Percentiles rank a stretch among this genome's conserved stretches.
Conservation (phyloP, 2,888 invertebrate species). For the Uloborus plumipes region DNA sequence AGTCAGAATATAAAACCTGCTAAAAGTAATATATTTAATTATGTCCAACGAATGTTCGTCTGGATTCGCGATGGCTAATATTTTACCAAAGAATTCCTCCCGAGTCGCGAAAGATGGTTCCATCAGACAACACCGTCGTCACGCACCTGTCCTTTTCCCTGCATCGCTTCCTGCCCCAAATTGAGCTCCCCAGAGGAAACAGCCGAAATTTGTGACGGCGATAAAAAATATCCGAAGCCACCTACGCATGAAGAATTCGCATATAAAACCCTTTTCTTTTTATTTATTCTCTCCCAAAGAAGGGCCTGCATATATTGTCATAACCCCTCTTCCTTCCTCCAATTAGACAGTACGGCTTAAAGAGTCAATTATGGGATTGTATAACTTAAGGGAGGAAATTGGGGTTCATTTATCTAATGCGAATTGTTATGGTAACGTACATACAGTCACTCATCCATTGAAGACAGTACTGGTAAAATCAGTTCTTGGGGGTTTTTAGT, state of each 20-base stretch:
- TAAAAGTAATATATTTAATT: too few relatives aligned
- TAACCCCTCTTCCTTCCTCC: not conserved
- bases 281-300: not conserved
- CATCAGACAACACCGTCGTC: not conserved
- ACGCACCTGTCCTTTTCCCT: slow-evolving; percentile 31
- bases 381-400: too few relatives aligned
- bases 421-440: not conserved
- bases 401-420: too few relatives aligned
- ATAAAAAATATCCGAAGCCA: slow-evolving; percentile 41
- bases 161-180: slow-evolving; percentile 36
- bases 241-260: slow-evolving; percentile 59
- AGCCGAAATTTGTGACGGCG: slow-evolving; percentile 29
- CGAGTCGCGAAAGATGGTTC: too few relatives aligned
- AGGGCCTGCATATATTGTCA: slow-evolving; percentile 11
- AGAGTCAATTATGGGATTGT: too few relatives aligned
- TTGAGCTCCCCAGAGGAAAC: slow-evolving; percentile 50
- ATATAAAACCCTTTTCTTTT: slow-evolving; percentile 25
- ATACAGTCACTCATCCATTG: too few relatives aligned
- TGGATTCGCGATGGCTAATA: too few relatives aligned
- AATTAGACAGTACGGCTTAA: slow-evolving; percentile 6
- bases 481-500: too few relatives aligned
- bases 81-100: too few relatives aligned
- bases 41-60: too few relatives aligned
- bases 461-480: too few relatives aligned
- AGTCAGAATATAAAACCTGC: too few relatives aligned